Evolutionary conservation across 2,888 invertebrate genomes (phyloP), one percentile per base, ranked within the genome.

Genomic region (Steinernema hermaphroditum): DNA sequence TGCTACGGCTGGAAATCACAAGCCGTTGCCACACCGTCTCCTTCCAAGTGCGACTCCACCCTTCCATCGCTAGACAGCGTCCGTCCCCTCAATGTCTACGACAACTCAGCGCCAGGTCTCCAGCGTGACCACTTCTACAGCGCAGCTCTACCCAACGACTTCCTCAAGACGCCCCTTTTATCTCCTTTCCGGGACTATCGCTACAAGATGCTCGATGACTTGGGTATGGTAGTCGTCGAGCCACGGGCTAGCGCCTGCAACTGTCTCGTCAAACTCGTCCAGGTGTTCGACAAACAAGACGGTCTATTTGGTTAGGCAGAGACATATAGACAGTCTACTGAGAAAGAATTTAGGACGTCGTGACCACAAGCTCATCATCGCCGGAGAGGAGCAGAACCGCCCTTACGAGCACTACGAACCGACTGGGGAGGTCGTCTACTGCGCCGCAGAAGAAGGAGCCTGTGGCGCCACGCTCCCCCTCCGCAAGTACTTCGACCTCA

Each of bases 401-500:
- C 74, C 77, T 1, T 75, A 75, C 29, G 78, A 80, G 44, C 74
- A 78, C 34, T 81, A 81, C 71, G 70, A 54, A 12, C 70, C 77
- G 14, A 76, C 77, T 1, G 74, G 75, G 32, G 81, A 81, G 50
- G 70, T 54, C 2, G 37, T 80, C 24, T 81, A 79, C 68, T 81
- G 81, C 68, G 76, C 77, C 0, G 71, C 74, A 27, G 73, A 76
- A 71, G 50, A 74, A n/a, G 78, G 78, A 6, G 80, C 77, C 9
- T 81, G 81, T 71, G 81, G 81, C 54, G 81, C 81, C 1, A 80
- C 76, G 1, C 29, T 80, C 0, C 80, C 80, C 0, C 72, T 81
- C 0, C 76, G 80, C 73, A 81, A 81, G 62, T 74, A 76, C 41
- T 80, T 77, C 46, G 74, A 80, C 71, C 76, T 80, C 62, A 76